Evolutionary conservation across 1,140 invertebrate species (phyloP).

Genomic region (Metopolophium dirhodum): DNA sequence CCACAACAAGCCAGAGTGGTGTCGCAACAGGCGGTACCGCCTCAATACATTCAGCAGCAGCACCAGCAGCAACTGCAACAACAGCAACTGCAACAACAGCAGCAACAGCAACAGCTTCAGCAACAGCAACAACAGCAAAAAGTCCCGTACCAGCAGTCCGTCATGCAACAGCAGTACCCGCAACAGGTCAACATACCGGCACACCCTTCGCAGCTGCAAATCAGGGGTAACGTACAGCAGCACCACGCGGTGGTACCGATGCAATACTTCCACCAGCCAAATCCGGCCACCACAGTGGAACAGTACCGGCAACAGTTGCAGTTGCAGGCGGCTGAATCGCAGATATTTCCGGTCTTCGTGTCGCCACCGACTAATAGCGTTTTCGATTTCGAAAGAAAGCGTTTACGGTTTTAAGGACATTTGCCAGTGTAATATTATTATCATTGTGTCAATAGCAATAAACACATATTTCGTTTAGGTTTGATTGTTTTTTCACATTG

Average conservation of each 20-base stretch:
- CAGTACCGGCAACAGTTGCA: slow-evolving; percentile 48
- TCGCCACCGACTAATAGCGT: neutral
- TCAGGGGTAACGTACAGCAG: slow-evolving; percentile 28
- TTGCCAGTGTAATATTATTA: neutral
- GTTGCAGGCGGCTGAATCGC: slow-evolving; percentile 44
- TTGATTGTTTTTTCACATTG: neutral
- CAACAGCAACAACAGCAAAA: slow-evolving; percentile 8
- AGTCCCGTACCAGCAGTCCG: slow-evolving; percentile 3
- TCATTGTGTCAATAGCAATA: neutral
- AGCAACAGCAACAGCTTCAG: neutral
- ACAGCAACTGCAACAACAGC: neutral
- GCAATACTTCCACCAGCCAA: slow-evolving; percentile 43
- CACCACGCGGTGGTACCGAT: neutral
- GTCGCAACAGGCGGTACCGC: neutral
- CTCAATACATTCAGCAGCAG: slow-evolving; percentile 9
- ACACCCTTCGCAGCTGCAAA: slow-evolving; percentile 3
- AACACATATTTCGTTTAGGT: neutral
- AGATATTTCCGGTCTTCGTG: neutral
- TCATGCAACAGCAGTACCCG: slow-evolving; percentile 27
- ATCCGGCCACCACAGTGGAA: slow-evolving; percentile 44
- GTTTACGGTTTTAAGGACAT: neutral
- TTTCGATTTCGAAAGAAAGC: neutral
- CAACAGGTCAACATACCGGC: slow-evolving; percentile 37
- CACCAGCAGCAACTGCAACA: neutral
- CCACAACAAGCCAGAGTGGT: slow-evolving; percentile 20